Conservation (phyloP, 2,888 invertebrate genomes). For the Phymatocera aterrima region DNA sequence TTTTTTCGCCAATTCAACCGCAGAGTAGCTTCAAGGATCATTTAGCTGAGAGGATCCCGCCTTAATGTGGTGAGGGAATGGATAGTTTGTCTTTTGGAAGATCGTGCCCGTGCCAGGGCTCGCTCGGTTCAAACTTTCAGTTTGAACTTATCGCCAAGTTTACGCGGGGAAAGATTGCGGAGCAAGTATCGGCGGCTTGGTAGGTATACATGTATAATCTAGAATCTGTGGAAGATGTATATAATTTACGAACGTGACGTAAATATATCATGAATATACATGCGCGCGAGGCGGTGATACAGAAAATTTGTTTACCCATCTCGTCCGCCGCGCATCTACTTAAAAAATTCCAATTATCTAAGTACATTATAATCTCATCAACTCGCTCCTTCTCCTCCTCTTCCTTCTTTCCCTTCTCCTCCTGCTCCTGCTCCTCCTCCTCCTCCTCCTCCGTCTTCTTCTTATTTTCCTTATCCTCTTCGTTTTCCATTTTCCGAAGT, state of each 20-base stretch:
- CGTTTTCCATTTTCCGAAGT: background rate
- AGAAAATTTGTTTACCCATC: constrained; percentile 16
- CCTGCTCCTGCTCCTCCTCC: no score
- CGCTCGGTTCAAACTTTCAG: background rate
- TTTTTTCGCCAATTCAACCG: background rate
- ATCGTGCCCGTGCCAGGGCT: no score
- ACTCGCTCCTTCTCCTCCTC: background rate
- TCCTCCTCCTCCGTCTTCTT: background rate
- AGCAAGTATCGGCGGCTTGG: no score
- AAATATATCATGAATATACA: background rate
- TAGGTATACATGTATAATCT: background rate
- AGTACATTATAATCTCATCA: constrained; percentile 19
- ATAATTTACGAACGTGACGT: background rate
- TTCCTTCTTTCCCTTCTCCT: background rate
- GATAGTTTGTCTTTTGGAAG: constrained; percentile 17
- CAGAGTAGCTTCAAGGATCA: constrained; percentile 9
- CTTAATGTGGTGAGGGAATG: constrained; percentile 19
- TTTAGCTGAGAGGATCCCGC: constrained; percentile 11
- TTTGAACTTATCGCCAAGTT: constrained; percentile 18
- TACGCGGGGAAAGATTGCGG: background rate
- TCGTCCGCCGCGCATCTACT: background rate
- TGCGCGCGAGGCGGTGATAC: no score
- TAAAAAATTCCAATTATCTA: constrained; percentile 9
- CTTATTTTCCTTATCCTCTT: background rate
- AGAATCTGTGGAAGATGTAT: no score